Evolutionary conservation across 37 sponge, comb jelly and placozoan genomes (phyloP).

Genomic region (Chondrosia reniformis): DNA sequence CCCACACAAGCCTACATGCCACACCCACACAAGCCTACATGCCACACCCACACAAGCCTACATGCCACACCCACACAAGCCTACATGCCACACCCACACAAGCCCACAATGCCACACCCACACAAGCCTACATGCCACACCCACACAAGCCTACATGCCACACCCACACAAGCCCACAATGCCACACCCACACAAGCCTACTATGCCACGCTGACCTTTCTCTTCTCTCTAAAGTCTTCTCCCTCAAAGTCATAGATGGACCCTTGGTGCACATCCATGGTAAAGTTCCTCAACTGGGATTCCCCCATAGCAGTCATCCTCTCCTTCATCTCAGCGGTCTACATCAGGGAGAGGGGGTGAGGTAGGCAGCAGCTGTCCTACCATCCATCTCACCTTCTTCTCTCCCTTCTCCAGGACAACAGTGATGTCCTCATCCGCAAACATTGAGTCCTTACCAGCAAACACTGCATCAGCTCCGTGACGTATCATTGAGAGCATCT

Average conservation of each 20-base stretch:
- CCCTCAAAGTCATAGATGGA: constrained; percentile 96
- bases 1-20: too few species aligned
- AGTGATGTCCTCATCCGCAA: constrained; percentile 89
- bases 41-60: too few species aligned
- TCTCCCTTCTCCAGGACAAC: constrained; percentile 71
- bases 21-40: too few species aligned
- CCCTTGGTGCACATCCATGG: constrained; percentile 83
- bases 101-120: too few species aligned
- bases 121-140: too few species aligned
- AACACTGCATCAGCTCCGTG: constrained; percentile 94
- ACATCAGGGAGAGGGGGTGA: neutral
- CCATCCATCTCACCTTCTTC: constrained; percentile 62
- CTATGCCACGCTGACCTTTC: constrained; percentile 39
- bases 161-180: too few species aligned
- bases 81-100: too few species aligned
- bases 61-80: too few species aligned
- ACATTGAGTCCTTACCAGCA: constrained; percentile 76
- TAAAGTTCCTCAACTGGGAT: constrained; percentile 75
- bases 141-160: too few species aligned
- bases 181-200: neutral
- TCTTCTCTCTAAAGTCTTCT: constrained; percentile 87
- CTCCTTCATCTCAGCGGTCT: constrained; percentile 77
- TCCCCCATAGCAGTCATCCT: constrained; percentile 78
- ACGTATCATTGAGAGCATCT: constrained; percentile 96
- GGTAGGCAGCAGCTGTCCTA: too few species aligned